Conservation (phyloP, 1,140 invertebrate genomes). For the Parasteatoda tepidariorum region DNA sequence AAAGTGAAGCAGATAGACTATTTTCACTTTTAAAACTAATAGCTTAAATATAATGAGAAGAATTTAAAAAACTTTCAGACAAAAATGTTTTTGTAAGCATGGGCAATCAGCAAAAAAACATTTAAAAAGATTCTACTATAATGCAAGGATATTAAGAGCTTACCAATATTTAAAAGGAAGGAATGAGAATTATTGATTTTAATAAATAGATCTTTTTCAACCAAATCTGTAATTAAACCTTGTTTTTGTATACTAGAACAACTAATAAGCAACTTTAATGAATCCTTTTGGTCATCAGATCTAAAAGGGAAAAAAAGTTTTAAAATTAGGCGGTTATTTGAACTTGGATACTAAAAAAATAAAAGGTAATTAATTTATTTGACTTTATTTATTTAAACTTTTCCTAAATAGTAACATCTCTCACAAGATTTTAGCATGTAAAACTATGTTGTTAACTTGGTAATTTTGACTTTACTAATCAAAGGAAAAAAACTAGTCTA, state of each 20-base stretch:
- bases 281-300: not conserved
- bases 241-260: not conserved
- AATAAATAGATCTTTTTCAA: slow-evolving; percentile 8
- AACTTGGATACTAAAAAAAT: too few relatives aligned
- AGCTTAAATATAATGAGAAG: not conserved
- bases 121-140: not conserved
- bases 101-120: not conserved
- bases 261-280: not conserved
- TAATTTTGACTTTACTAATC: too few relatives aligned
- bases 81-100: not conserved
- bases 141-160: not conserved
- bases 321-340: too few relatives aligned
- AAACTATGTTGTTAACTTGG: too few relatives aligned
- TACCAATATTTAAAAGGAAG: slow-evolving; percentile 10
- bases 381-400: too few relatives aligned
- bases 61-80: not conserved
- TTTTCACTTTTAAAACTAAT: not conserved
- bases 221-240: slow-evolving; percentile 18
- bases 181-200: not conserved
- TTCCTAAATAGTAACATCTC: too few relatives aligned
- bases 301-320: slow-evolving; percentile 6
- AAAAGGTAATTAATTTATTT: too few relatives aligned
- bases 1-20: not conserved
- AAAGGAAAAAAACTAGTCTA: too few relatives aligned
- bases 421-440: too few relatives aligned